Base-by-base conservation (phyloP, 2,797 vertebrate genomes). In the Falco biarmicus region DNA sequence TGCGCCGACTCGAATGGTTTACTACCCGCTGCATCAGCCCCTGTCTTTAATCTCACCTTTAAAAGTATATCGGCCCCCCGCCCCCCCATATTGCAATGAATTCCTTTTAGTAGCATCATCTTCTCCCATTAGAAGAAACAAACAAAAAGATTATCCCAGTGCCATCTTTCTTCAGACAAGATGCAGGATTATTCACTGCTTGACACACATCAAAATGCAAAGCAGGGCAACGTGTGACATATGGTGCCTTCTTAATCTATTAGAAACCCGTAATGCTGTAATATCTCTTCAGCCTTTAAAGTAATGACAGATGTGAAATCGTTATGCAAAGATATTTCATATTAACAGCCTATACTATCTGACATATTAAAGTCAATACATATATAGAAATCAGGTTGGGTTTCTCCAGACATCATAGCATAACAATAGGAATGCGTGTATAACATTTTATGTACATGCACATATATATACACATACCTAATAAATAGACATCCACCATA, bases 181-280 rank as follows among this genome's bases (percentile, higher is more conserved):
- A 87, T n/a, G 41, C 17, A 54, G 89, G 85, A 94, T 96, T 90
- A 95, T 31, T 95, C 84, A 26, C 59, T 65, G 82, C 78, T 73
- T 88, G 74, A 69, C 85, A 41, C 17, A 15, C 5, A 59, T 94
- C 91, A 84, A 95, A 94, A 90, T 89, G 81, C 87, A 91, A 95
- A 96, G 83, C 51, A 77, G 75, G 47, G 66, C 41, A 90, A 93
- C 14, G 45, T 0, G 0, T 65, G 89, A 64, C 90, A 81, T 8
- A 29, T 26, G 63, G 73, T 13, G 86, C 82, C 66, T 93, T 89
- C 95, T 71, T 94, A 84, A 93, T 93, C 86, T 87, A 75, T 63
- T 53, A 87, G 84, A 89, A 92, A 69, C 34, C 29, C 47, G 7
- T 83, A 92, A 96, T 51, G 68, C 87, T 66, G 65, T 32, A 70